Evolutionary conservation across 2,888 invertebrate species (phyloP).

Genomic region (Tribolium freemani): DNA sequence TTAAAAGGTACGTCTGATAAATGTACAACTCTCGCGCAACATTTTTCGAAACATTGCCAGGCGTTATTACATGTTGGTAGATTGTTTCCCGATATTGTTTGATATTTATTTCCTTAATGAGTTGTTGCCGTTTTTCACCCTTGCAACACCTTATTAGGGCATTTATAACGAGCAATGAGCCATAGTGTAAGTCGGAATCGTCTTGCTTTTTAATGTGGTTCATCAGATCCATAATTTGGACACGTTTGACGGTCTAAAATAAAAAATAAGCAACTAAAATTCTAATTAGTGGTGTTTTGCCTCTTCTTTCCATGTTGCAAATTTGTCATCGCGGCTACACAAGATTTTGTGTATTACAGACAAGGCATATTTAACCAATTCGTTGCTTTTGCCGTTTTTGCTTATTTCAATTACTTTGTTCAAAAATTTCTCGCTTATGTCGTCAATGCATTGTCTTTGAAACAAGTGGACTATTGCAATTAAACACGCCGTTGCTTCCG

Average conservation of each 20-base stretch:
- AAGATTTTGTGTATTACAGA: constrained; percentile 62
- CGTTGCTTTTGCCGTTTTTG: constrained; percentile 44
- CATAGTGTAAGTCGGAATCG: constrained; percentile 57
- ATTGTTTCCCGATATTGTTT: constrained; percentile 53
- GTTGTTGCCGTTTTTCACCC: constrained; percentile 56
- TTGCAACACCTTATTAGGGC: constrained; percentile 60
- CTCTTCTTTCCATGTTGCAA: constrained; percentile 57
- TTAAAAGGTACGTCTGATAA: constrained; percentile 62
- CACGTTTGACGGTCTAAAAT: constrained; percentile 55
- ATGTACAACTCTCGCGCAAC: constrained; percentile 64
- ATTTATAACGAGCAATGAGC: constrained; percentile 61
- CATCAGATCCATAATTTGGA: constrained; percentile 55
- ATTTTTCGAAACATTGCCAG: constrained; percentile 51
- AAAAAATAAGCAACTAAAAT: not conserved
- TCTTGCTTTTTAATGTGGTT: constrained; percentile 56
- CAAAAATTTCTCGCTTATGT: constrained; percentile 53
- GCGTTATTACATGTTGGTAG: constrained; percentile 53
- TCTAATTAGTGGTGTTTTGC: constrained; percentile 43
- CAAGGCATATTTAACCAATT: constrained; percentile 57
- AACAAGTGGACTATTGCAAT: constrained; percentile 60
- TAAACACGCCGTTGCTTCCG: constrained; percentile 52
- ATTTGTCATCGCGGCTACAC: constrained; percentile 49
- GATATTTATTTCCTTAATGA: constrained; percentile 61
- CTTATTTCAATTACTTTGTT: constrained; percentile 55
- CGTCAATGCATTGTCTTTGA: constrained; percentile 54